Evolutionary conservation across 2,113 vertebrate genomes (phyloP), one percentile per base, ranked within the genome.

Genomic region (Psittacara wagleri): DNA sequence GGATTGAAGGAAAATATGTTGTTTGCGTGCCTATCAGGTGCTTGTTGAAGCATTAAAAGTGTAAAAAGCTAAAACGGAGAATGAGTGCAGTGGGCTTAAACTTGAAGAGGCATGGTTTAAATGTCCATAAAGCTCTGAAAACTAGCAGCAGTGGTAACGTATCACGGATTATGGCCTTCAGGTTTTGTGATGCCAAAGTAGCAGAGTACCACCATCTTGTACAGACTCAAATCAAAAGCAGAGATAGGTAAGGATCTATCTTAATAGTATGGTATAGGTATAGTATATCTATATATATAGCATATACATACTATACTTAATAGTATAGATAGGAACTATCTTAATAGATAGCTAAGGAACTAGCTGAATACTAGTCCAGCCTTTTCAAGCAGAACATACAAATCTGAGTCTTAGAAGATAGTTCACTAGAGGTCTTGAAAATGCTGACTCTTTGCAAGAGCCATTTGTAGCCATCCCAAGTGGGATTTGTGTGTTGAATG

Each of bases 401-500:
- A 66, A 31, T n/a, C 22, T 23, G 44, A 75, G 11, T 37, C 16
- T 66, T 49, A 33, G 9, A 37, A 72, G 19, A 8, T 4, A 25
- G 59, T 57, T 9, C 15, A 44, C 18, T 29, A 20, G 61, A 10
- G 20, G 14, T 57, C 22, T 70, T 43, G 55, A 48, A 67, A 62
- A 25, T 14, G 44, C 67, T 48, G 15, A 14, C 10, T 35, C 20
- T 54, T 54, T 74, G 49, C 33, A 10, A 6, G 7, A 33, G 41
- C 86, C 5, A 1, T 28, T 76, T 51, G 1, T 62, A 46, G 37
- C 35, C 28, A n/a, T 22, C 29, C 13, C 0, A 0, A 8, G 33
- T 48, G 35, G 23, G 6, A 6, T 59, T 85, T 66, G 25, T 82
- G 33, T 37, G 33, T 52, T n/a, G 55, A 25, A 3, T 5, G 27